Evolutionary conservation across 2,797 vertebrate genomes (phyloP).

Genomic region (Cossypha niveicapilla): DNA sequence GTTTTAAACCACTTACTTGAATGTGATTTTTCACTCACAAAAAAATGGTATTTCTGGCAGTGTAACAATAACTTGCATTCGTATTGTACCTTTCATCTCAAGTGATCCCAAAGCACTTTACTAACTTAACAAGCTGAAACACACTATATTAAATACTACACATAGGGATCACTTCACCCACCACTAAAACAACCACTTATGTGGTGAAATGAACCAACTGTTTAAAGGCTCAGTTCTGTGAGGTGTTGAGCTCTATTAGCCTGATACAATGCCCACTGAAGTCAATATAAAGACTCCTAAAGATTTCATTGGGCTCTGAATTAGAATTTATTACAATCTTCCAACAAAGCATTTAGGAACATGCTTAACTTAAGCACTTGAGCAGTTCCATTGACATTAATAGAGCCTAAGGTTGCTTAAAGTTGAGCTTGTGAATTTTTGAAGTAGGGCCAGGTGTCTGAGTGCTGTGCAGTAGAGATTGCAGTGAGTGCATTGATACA

Average conservation of each 20-base stretch:
- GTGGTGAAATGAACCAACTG: slow-evolving; percentile 44
- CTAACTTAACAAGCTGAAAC: slow-evolving; percentile 61
- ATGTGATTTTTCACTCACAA: not conserved
- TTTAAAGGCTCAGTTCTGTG: slow-evolving; percentile 29
- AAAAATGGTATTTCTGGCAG: not conserved
- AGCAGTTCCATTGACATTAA: slow-evolving; percentile 12
- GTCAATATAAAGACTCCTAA: slow-evolving; percentile 18
- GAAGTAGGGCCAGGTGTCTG: slow-evolving; percentile 4
- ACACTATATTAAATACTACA: slow-evolving; percentile 51
- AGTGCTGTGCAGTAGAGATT: not conserved
- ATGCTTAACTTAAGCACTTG: slow-evolving; percentile 44
- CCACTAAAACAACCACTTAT: slow-evolving; percentile 45
- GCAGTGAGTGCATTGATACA: not conserved
- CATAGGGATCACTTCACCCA: slow-evolving; percentile 51
- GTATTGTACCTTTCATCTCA: slow-evolving; percentile 18
- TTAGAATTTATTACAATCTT: slow-evolving; percentile 49
- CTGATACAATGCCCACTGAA: slow-evolving; percentile 44
- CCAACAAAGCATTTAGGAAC: slow-evolving; percentile 30
- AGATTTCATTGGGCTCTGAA: slow-evolving; percentile 28
- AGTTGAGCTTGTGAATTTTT: slow-evolving; percentile 13
- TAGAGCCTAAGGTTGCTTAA: slow-evolving; percentile 21
- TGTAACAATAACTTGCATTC: not conserved
- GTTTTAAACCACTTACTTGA: slow-evolving; percentile 16
- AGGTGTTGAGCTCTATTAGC: slow-evolving; percentile 54
- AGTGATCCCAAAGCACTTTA: slow-evolving; percentile 55